Base-by-base conservation (phyloP, 2,888 invertebrate species). In the Nineta flava region DNA sequence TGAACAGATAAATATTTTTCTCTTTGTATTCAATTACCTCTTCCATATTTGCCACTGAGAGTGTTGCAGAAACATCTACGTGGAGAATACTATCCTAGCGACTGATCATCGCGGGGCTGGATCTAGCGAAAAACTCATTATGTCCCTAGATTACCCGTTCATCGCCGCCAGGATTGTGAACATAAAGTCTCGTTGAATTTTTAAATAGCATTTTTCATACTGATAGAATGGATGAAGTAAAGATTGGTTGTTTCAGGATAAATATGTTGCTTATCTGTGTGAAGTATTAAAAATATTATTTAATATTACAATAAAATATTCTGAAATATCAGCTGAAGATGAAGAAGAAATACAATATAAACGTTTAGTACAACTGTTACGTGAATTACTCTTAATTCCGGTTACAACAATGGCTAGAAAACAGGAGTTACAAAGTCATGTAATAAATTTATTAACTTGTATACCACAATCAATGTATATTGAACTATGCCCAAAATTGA, bases 381-480 rank as follows among this genome's bases (percentile, higher is more conserved):
- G 83, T 38, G 75, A 80, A 52, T 67, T 91, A 49, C 67, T 94
- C 3, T 65, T 83, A 52, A 74, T 74, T 53, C 69, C 73, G 46
- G 70, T 76, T 2, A 65, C 70, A 21, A 71, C 68, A 50, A 68
- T 73, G 21, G 77, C 75, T 1, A 83, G 80, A 59, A 68, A 76
- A 48, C 74, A 79, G 60, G 81, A 81, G 53, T 67, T 92, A 32
- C 74, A 79, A 56, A 87, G 83, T 58, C 83, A 94, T 67, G 77
- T 87, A 53, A 77, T 87, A 9, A 88, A 94, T 69, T 70, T 94
- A 57, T 68, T 95, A 54, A 88, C 87, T 43, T 83, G 85, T 63
- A 79, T 93, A 56, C 90, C 91, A n/a, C 70, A 72, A 17, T 72
- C 71, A 50, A 84, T 81, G 62, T 87, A 84, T 59, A 72, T 75